Percentiles rank a stretch among this genome's conserved stretches.
These are phyloP conservation scores for Lymantria monacha DNA, from an alignment of 2,888 invertebrate genomes.

Conservation along the genomic window DNA sequence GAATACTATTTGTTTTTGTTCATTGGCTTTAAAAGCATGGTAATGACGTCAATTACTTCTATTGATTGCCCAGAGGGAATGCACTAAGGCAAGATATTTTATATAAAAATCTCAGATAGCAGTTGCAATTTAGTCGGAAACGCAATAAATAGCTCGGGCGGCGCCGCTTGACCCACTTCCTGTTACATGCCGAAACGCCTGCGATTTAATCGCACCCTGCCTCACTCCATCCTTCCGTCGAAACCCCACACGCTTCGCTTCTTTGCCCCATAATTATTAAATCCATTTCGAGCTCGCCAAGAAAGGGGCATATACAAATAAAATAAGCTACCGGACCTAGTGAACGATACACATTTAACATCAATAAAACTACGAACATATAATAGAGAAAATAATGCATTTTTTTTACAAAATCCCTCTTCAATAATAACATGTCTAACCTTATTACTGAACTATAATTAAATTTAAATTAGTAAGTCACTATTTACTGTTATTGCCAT, in stretches of 20 bases:
- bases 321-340: conserved; percentile 35
- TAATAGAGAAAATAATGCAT: conserved; percentile 14
- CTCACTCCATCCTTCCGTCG: conserved; percentile 68
- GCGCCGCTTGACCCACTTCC: conserved; percentile 80
- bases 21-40: no score
- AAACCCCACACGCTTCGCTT: conserved; percentile 72
- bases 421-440: no score
- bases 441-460: no score
- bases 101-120: conserved; percentile 49
- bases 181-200: conserved; percentile 78
- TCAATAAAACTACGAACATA: conserved; percentile 23
- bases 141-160: conserved; percentile 77
- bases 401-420: conserved; percentile 7
- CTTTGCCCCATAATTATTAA: conserved; percentile 76
- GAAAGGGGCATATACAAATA: conserved; percentile 58
- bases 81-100: conserved; percentile 29
- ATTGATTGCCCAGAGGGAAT: conserved; percentile 10
- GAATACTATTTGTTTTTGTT: no score
- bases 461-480: no score
- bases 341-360: conserved; percentile 35
- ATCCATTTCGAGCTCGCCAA: conserved; percentile 66
- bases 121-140: conserved; percentile 73
- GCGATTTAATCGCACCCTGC: conserved; percentile 77
- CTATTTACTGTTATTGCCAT: no score
- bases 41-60: no score